phyloP scores from a whole-genome alignment of 2,888 invertebrate species.

The Caenorhabditis panamensis region DNA sequence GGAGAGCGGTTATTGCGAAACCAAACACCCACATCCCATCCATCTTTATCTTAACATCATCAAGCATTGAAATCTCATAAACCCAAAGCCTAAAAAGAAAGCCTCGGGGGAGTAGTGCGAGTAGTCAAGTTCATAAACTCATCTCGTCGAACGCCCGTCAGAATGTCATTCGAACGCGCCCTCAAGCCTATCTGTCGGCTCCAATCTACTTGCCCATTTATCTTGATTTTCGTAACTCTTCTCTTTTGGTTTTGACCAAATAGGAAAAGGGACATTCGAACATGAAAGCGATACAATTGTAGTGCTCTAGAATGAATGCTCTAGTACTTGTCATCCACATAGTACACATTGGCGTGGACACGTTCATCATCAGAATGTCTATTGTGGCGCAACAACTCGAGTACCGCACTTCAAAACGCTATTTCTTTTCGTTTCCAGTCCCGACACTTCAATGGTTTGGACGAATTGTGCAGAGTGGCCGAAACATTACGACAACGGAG shows the following conservation, averaged over 20 bases:
- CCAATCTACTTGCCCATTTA: slow-evolving; percentile 36
- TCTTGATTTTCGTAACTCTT: slow-evolving; percentile 53
- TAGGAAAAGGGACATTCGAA: not conserved
- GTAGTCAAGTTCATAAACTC: slow-evolving; percentile 45
- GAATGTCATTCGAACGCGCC: slow-evolving; percentile 15
- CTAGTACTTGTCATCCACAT: not conserved
- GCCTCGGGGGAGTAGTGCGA: slow-evolving; percentile 17
- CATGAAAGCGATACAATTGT: slow-evolving; percentile 37
- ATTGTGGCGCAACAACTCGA: slow-evolving; percentile 53
- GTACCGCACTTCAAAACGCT: slow-evolving; percentile 43
- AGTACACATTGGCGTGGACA: slow-evolving; percentile 29
- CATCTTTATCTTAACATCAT: slow-evolving; percentile 24
- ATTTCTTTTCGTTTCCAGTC: slow-evolving; percentile 45
- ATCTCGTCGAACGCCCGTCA: slow-evolving; percentile 42
- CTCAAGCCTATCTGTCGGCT: slow-evolving; percentile 18
- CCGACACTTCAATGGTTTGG: slow-evolving; percentile 67
- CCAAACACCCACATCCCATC: slow-evolving; percentile 8
- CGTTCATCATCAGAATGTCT: slow-evolving; percentile 55
- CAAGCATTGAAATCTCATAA: slow-evolving; percentile 44
- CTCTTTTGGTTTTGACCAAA: not conserved
- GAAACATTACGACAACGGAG: slow-evolving; percentile 49
- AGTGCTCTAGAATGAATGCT: not conserved
- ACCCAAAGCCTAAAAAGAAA: slow-evolving; percentile 28
- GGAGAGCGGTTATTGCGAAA: slow-evolving; percentile 25
- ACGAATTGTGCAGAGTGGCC: slow-evolving; percentile 52